phyloP scores from a whole-genome alignment of 2,113 vertebrate species.

The Prolemur simus region DNA sequence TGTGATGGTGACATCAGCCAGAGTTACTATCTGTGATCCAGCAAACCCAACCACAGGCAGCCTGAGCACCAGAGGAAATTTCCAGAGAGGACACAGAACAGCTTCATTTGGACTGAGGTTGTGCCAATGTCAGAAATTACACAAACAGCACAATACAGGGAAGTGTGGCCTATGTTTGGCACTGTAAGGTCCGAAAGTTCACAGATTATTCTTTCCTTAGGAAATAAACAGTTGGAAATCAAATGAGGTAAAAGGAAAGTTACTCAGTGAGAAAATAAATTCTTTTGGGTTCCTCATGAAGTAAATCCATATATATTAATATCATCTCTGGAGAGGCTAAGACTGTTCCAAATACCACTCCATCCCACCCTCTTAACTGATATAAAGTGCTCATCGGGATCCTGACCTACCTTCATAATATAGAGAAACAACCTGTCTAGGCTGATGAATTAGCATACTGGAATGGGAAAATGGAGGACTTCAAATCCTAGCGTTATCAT shows the following conservation, averaged over 20 bases:
- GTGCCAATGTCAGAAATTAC: slow-evolving; percentile 73
- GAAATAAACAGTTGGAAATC: slow-evolving; percentile 76
- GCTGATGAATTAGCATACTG: background rate
- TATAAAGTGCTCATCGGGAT: background rate
- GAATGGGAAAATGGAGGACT: background rate
- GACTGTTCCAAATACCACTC: background rate
- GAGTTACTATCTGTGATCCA: background rate
- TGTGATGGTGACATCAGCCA: background rate
- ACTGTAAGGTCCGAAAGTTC: slow-evolving; percentile 78
- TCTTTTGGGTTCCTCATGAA: background rate
- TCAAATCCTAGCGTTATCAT: background rate
- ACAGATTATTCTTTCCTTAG: slow-evolving; percentile 81
- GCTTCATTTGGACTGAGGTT: slow-evolving; percentile 69
- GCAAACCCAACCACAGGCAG: background rate
- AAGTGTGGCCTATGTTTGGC: slow-evolving; percentile 79
- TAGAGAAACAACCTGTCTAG: background rate
- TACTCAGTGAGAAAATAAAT: slow-evolving; percentile 29
- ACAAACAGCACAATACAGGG: slow-evolving; percentile 79
- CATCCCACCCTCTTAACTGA: background rate
- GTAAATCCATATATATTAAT: no score
- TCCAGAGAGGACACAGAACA: slow-evolving; percentile 67
- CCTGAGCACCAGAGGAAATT: slow-evolving; percentile 76
- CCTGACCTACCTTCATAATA: background rate
- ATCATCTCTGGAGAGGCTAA: background rate
- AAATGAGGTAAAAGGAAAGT: slow-evolving; percentile 66